These are phyloP conservation scores for Meiosimyza decipiens DNA, from an alignment of 2,888 invertebrate species.

Conservation along the genomic window DNA sequence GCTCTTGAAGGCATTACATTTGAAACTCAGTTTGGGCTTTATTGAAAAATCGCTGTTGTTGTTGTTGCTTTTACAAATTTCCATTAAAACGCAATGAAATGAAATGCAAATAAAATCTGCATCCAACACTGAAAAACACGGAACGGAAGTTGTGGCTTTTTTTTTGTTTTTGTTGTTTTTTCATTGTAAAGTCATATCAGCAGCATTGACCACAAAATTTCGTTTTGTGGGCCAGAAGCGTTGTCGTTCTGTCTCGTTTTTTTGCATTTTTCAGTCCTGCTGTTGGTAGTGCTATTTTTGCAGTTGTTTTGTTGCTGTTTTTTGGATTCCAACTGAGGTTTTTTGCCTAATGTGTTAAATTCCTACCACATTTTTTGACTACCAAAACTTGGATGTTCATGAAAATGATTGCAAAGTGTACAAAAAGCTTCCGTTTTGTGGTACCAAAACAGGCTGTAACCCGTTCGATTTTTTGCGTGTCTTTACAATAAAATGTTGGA, in stretches of 20 bases:
- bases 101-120: slow-evolving; percentile 12
- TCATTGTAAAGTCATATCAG: slow-evolving; percentile 7
- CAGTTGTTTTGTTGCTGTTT: background rate
- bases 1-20: too few relatives aligned
- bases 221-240: slow-evolving; percentile 58
- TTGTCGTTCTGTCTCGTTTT: background rate
- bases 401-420: background rate
- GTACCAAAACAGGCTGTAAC: background rate
- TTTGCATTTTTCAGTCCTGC: background rate
- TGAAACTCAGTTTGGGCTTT: too few relatives aligned
- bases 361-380: too few relatives aligned
- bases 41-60: too few relatives aligned
- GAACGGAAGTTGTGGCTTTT: slow-evolving; percentile 49
- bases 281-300: background rate
- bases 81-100: slow-evolving; percentile 32
- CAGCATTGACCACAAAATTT: slow-evolving; percentile 49
- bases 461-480: too few relatives aligned
- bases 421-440: slow-evolving; percentile 22
- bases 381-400: background rate
- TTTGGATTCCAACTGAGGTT: too few relatives aligned
- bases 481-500: too few relatives aligned
- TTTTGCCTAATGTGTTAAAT: too few relatives aligned
- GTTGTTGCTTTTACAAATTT: slow-evolving; percentile 9
- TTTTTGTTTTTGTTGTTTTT: slow-evolving; percentile 36
- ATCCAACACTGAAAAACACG: background rate